phyloP scores from a whole-genome alignment of 2,797 vertebrate species.

The Bovichtus variegatus region DNA sequence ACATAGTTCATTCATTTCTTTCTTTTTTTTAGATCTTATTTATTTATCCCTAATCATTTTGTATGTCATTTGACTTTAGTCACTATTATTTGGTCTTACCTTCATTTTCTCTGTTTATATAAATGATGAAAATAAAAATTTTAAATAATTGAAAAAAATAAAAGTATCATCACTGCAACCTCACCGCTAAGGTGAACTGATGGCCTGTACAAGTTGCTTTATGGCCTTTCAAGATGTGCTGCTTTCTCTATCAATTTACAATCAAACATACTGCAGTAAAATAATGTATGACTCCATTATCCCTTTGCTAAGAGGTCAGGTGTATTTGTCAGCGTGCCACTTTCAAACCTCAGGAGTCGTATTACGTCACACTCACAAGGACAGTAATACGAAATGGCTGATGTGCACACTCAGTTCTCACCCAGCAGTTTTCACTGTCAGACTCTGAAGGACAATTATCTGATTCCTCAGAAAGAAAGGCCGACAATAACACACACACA shows the following conservation, averaged over 20 bases:
- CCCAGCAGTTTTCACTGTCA: constrained; percentile 38
- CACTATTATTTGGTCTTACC: too few relatives aligned
- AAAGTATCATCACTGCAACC: constrained; percentile 43
- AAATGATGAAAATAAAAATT: too few relatives aligned
- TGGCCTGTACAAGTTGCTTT: background rate
- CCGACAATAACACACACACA: background rate
- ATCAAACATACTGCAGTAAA: constrained; percentile 2
- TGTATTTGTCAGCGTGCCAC: background rate
- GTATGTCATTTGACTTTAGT: too few relatives aligned
- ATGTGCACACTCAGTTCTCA: constrained; percentile 27
- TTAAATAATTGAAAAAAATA: background rate
- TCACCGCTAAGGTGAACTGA: background rate
- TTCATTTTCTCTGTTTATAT: too few relatives aligned
- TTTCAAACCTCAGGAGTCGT: constrained; percentile 34
- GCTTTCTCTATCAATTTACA: constrained; percentile 34
- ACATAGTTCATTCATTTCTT: too few relatives aligned
- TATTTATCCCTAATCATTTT: too few relatives aligned
- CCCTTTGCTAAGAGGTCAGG: constrained; percentile 1
- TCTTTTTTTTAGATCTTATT: too few relatives aligned
- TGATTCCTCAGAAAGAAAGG: constrained; percentile 7
- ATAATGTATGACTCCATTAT: background rate
- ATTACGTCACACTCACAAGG: constrained; percentile 33
- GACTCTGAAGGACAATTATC: constrained; percentile 30
- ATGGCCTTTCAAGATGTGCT: constrained; percentile 5
- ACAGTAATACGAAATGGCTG: constrained; percentile 38